These are phyloP conservation scores for Poecilia picta DNA, from an alignment of 2,797 vertebrate species.

Conservation along the genomic window DNA sequence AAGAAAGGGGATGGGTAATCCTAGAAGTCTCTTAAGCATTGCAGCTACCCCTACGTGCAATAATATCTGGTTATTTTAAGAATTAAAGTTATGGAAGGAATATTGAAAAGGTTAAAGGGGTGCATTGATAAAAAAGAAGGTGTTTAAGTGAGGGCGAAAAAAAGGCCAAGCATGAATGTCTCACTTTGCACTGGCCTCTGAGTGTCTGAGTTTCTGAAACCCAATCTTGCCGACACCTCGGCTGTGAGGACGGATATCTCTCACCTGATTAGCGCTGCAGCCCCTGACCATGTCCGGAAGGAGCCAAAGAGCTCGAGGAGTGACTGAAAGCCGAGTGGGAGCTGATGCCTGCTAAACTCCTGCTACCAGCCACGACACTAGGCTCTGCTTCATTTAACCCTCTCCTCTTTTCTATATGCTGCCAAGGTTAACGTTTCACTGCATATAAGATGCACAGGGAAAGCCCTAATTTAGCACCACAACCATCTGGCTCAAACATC, in stretches of 20 bases:
- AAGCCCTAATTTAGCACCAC: constrained; percentile 5
- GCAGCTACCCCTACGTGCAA: constrained; percentile 30
- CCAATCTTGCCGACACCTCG: constrained; percentile 57
- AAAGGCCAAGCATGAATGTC: constrained; percentile 6
- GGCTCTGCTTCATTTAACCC: not conserved
- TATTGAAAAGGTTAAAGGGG: constrained; percentile 11
- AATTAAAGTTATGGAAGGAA: constrained; percentile 11
- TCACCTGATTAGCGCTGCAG: constrained; percentile 50
- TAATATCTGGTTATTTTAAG: constrained; percentile 24
- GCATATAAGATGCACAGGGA: constrained; percentile 3
- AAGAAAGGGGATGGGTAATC: constrained; percentile 61
- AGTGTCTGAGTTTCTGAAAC: constrained; percentile 55
- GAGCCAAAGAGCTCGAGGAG: not conserved
- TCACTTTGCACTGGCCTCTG: constrained; percentile 53
- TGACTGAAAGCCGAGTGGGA: not conserved
- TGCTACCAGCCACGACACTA: not conserved
- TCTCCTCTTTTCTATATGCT: not conserved
- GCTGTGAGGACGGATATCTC: constrained; percentile 62
- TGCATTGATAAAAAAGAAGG: constrained; percentile 6
- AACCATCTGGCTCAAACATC: constrained; percentile 22
- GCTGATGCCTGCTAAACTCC: not conserved
- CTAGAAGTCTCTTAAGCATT: constrained; percentile 48
- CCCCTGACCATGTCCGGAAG: constrained; percentile 22
- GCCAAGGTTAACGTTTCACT: not conserved
- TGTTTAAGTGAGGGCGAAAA: not conserved